phyloP scores from a whole-genome alignment of 2,113 vertebrate species.

The Nyctibius bracteatus region DNA sequence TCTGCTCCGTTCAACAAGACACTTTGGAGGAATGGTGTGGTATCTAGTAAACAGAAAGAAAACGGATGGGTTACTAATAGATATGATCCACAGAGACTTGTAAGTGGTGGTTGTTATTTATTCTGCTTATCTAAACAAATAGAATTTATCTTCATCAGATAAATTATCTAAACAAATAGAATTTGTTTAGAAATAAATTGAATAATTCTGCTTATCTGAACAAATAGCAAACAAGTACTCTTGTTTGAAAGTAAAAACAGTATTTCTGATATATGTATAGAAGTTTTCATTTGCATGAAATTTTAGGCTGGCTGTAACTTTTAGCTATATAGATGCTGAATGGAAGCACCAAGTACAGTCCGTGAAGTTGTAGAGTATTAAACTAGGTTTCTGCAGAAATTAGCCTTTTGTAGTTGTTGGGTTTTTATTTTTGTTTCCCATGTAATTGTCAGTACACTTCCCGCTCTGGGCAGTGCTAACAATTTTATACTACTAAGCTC shows the following conservation, averaged over 20 bases:
- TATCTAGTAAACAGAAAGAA: slow-evolving; percentile 80
- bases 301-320: not conserved
- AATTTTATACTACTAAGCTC: not conserved
- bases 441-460: not conserved
- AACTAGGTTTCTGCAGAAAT: not conserved
- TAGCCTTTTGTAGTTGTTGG: not conserved
- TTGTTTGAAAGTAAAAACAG: not conserved
- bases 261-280: not conserved
- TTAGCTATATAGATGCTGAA: not conserved
- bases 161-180: too few relatives aligned
- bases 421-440: not conserved
- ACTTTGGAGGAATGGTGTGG: slow-evolving; percentile 94
- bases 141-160: too few relatives aligned
- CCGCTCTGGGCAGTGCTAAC: not conserved
- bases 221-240: not conserved
- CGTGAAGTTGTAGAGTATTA: not conserved
- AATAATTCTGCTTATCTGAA: not conserved
- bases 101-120: slow-evolving; percentile 69
- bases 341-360: not conserved
- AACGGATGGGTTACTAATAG: slow-evolving; percentile 86
- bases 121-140: not conserved
- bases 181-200: too few relatives aligned
- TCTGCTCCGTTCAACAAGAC: slow-evolving; percentile 87
- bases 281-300: not conserved
- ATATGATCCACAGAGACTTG: slow-evolving; percentile 91